Percentiles rank a stretch among this genome's conserved stretches.
phyloP scores from a whole-genome alignment of 2,797 vertebrate species.

The Sebastes cheni region DNA sequence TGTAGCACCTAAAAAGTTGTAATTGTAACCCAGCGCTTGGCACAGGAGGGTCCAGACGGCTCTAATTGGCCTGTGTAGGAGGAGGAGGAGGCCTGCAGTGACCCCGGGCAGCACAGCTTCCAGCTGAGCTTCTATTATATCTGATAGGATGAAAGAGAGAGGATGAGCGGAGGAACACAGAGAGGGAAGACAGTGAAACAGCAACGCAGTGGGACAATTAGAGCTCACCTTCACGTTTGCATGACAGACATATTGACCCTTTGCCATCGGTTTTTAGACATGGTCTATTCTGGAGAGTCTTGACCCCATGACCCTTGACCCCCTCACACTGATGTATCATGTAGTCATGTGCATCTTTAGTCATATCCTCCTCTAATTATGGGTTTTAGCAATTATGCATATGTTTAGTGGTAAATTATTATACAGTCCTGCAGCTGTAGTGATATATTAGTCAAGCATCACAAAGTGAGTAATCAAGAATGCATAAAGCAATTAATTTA shows the following conservation, averaged over 20 bases:
- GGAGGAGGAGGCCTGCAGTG: background rate
- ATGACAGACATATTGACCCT: background rate
- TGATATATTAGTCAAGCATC: background rate
- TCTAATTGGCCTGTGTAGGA: constrained; percentile 2
- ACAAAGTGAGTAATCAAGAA: background rate
- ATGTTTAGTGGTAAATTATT: background rate
- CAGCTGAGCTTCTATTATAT: constrained; percentile 18
- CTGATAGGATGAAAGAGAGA: background rate
- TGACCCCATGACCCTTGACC: constrained; percentile 8
- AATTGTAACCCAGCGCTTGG: background rate
- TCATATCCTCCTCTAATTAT: background rate
- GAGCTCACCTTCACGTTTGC: background rate
- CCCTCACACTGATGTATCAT: background rate
- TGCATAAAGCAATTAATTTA: background rate
- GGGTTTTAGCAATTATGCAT: background rate
- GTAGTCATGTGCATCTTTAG: background rate
- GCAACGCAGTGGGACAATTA: background rate
- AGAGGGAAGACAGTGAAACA: background rate
- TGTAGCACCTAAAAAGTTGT: background rate
- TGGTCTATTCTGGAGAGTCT: constrained; percentile 5
- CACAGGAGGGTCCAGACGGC: background rate
- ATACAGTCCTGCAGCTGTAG: background rate
- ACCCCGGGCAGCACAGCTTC: background rate
- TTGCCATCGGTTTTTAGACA: constrained; percentile 3
- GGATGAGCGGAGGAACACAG: background rate